Evolutionary conservation across 2,113 vertebrate genomes (phyloP).

Genomic region (Paralichthys olivaceus): DNA sequence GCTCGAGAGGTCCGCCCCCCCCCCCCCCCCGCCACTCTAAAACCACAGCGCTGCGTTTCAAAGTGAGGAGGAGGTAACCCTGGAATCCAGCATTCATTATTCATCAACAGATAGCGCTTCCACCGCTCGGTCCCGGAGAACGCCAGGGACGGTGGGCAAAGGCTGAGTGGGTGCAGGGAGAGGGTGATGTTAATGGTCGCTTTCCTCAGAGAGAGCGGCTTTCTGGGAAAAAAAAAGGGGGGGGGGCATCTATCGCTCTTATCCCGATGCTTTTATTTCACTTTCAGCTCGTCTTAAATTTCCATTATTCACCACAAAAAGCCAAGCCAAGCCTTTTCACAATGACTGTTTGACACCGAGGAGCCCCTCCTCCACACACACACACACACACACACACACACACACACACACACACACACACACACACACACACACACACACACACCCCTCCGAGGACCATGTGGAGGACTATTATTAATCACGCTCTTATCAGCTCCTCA

Average conservation of each 20-base stretch:
- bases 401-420: conserved; percentile 27
- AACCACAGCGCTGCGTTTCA: conserved; percentile 63
- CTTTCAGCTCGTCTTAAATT: conserved; percentile 80
- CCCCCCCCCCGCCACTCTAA: conserved; percentile 35
- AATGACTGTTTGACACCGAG: conserved; percentile 74
- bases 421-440: conserved; percentile 36
- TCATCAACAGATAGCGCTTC: conserved; percentile 65
- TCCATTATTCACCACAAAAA: conserved; percentile 84
- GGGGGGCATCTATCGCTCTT: conserved; percentile 68
- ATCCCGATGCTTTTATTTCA: conserved; percentile 77
- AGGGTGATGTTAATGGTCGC: conserved; percentile 66
- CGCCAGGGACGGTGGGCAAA: conserved; percentile 37
- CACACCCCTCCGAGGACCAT: conserved; percentile 53
- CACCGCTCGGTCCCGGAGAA: conserved; percentile 34
- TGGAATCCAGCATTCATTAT: conserved; percentile 74
- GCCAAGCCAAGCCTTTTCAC: conserved; percentile 76
- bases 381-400: conserved; percentile 19
- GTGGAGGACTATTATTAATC: conserved; percentile 83
- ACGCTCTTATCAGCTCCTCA: conserved; percentile 71
- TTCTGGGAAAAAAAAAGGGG: neutral
- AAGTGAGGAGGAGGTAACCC: conserved; percentile 60
- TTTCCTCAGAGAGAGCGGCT: conserved; percentile 60
- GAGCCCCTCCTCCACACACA: conserved; percentile 50
- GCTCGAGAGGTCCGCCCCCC: neutral
- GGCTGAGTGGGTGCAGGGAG: conserved; percentile 56